phyloP scores from a whole-genome alignment of 2,797 vertebrate species.

The Momotus momota region DNA sequence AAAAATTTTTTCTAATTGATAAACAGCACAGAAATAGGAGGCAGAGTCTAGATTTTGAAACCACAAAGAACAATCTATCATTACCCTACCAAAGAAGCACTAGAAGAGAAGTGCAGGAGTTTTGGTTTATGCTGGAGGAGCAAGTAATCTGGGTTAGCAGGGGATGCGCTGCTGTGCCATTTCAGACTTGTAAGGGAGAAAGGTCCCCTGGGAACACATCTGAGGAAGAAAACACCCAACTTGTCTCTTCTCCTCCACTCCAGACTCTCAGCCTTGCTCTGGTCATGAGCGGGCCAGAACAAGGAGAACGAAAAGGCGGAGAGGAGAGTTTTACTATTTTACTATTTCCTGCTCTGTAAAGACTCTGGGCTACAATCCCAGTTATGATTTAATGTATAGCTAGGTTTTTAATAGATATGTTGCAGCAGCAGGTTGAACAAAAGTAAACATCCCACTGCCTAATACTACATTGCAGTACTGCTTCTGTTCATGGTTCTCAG shows the following conservation, averaged over 20 bases:
- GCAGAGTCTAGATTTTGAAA: not conserved
- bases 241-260: not conserved
- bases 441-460: not conserved
- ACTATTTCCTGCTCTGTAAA: not conserved
- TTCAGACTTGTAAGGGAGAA: not conserved
- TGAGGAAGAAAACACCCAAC: not conserved
- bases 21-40: not conserved
- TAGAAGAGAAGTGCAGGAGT: not conserved
- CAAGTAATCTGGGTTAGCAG: not conserved
- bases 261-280: not conserved
- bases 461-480: not conserved
- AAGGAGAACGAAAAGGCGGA: not conserved
- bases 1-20: slow-evolving; percentile 33
- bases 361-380: not conserved
- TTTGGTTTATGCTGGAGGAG: not conserved
- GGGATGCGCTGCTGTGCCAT: not conserved
- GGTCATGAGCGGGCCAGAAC: not conserved
- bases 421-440: not conserved
- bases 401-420: not conserved
- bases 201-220: not conserved
- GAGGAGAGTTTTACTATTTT: not conserved
- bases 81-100: not conserved
- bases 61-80: not conserved
- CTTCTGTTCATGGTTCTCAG: not conserved
- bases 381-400: not conserved